A percentile compares a stretch with the other conserved stretches of the same genome.
phyloP scores from a whole-genome alignment of 2,888 invertebrate genomes.

The Protodeltote pygarga region DNA sequence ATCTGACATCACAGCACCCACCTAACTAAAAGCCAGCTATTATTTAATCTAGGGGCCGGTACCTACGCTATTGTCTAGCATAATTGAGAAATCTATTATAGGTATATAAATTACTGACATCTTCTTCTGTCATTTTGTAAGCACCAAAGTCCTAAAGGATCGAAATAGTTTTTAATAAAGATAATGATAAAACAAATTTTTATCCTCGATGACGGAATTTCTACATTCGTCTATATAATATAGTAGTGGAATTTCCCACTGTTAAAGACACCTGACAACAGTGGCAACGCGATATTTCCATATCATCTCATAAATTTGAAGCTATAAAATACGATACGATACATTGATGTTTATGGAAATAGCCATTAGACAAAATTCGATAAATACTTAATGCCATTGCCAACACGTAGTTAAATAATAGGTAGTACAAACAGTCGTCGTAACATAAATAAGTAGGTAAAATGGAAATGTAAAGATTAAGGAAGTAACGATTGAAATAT shows the following conservation, averaged over 20 bases:
- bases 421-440: not conserved
- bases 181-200: conserved; percentile 31
- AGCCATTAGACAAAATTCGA: conserved; percentile 47
- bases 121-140: not conserved
- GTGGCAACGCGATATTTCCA: conserved; percentile 61
- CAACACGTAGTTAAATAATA: no score
- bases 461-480: not conserved
- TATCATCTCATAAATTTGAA: conserved; percentile 61
- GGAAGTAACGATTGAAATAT: conserved; percentile 1
- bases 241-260: conserved; percentile 70
- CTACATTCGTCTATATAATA: conserved; percentile 39
- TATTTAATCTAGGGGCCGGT: no score
- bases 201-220: conserved; percentile 42
- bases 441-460: conserved; percentile 3
- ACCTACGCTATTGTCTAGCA: conserved; percentile 7
- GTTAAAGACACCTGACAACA: conserved; percentile 64
- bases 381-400: no score
- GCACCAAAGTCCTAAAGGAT: conserved; percentile 1
- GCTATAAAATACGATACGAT: conserved; percentile 63
- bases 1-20: conserved; percentile 1
- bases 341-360: conserved; percentile 50
- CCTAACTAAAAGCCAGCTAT: not conserved
- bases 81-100: conserved; percentile 13
- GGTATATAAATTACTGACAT: conserved; percentile 18
- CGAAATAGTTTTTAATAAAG: conserved; percentile 11